phyloP scores from a whole-genome alignment of 1,140 invertebrate species.

The Magallana ariakensis region DNA sequence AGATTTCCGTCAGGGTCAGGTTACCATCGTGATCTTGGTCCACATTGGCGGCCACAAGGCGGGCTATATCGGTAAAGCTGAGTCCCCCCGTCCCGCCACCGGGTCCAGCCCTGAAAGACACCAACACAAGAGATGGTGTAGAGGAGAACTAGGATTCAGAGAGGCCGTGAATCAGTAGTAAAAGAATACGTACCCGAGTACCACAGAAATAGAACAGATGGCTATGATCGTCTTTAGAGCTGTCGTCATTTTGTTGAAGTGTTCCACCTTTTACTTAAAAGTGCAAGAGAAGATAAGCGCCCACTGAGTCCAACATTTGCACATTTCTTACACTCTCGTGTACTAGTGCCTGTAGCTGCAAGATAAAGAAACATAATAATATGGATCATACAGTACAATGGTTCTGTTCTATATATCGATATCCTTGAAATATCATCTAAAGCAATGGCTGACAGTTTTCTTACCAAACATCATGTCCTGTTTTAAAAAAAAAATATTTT shows the following conservation, averaged over 20 bases:
- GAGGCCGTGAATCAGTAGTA: neutral
- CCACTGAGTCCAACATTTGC: neutral
- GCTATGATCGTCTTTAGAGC: neutral
- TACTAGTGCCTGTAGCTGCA: no score
- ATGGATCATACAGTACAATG: no score
- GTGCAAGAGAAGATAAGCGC: slow-evolving; percentile 11
- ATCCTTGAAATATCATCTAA: no score
- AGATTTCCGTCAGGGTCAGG: slow-evolving; percentile 4
- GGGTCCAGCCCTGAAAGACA: neutral
- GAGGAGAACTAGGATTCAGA: neutral
- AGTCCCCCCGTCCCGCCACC: neutral
- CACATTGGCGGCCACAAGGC: neutral
- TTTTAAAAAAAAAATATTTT: no score
- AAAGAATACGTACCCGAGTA: neutral
- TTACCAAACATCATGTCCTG: no score
- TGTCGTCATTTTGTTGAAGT: neutral
- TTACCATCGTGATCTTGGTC: slow-evolving; percentile 2
- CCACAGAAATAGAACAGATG: neutral
- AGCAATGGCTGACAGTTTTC: no score
- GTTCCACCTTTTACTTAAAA: neutral
- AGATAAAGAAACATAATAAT: no score
- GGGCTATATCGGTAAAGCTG: neutral
- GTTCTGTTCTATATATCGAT: no score
- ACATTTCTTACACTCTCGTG: no score
- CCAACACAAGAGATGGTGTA: neutral